Evolutionary conservation across 1,140 invertebrate species (phyloP).

Genomic region (Drosophila sturtevanti): DNA sequence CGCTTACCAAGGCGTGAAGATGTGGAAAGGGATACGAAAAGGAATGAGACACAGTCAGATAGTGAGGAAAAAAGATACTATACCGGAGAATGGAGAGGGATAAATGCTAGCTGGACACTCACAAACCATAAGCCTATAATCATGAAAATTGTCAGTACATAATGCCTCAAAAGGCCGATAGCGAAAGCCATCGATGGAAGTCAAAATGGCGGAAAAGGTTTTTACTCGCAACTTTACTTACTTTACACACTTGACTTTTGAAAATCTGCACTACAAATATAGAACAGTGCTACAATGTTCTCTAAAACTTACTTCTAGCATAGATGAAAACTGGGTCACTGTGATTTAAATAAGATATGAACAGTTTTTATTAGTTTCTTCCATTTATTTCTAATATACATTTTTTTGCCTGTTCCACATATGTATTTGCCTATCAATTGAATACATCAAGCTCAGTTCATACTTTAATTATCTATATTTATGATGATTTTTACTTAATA

Average conservation of each 20-base stretch:
- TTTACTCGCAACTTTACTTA: conserved; percentile 79
- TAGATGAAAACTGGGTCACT: too few species aligned
- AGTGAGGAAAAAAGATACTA: neutral
- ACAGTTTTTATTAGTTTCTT: too few species aligned
- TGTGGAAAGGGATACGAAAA: conserved; percentile 16
- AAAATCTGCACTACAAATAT: conserved; percentile 13
- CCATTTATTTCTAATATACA: too few species aligned
- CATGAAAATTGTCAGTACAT: conserved; percentile 81
- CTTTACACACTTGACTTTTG: conserved; percentile 75
- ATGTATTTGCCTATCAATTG: too few species aligned
- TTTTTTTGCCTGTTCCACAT: too few species aligned
- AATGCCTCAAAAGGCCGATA: conserved; percentile 76
- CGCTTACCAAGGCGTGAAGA: conserved; percentile 57
- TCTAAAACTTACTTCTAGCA: too few species aligned
- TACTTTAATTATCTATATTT: too few species aligned
- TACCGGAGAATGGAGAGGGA: neutral
- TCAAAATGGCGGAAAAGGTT: conserved; percentile 70
- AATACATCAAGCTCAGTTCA: too few species aligned
- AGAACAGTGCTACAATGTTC: conserved; percentile 29
- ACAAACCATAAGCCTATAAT: conserved; percentile 71
- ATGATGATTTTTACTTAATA: too few species aligned
- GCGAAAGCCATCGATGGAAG: conserved; percentile 28
- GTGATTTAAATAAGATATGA: too few species aligned
- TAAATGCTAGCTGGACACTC: conserved; percentile 54
- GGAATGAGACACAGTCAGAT: neutral